Percentiles rank a stretch among this genome's conserved stretches.
Conservation (phyloP, 2,888 invertebrate species). For the Halocaridina rubra region DNA sequence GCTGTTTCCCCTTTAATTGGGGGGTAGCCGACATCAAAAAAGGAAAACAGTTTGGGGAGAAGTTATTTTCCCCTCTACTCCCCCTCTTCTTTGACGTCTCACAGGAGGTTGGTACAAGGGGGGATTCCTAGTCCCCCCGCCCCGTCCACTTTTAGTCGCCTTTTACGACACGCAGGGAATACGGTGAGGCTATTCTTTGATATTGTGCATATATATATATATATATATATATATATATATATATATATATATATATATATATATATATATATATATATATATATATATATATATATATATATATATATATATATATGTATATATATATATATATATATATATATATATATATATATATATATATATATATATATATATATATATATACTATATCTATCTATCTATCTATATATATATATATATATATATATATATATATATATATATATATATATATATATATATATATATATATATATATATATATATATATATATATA, state of each 20-base stretch:
- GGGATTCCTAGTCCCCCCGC: too few relatives aligned
- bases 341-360: neutral
- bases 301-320: neutral
- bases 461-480: neutral
- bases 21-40: too few relatives aligned
- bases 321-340: neutral
- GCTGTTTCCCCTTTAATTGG: too few relatives aligned
- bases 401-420: slow-evolving; percentile 29
- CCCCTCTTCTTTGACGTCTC: too few relatives aligned
- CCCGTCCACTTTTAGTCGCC: too few relatives aligned
- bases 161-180: too few relatives aligned
- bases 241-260: neutral
- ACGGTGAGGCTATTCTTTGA: too few relatives aligned
- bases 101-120: too few relatives aligned
- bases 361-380: slow-evolving; percentile 24
- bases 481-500: neutral
- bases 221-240: slow-evolving; percentile 15
- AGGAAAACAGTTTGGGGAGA: too few relatives aligned
- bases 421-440: neutral
- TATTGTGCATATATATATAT: slow-evolving; percentile 28
- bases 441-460: neutral
- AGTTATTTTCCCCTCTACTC: too few relatives aligned
- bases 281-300: neutral
- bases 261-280: slow-evolving; percentile 15
- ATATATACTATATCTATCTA: slow-evolving; percentile 25